Evolutionary conservation across 2,113 vertebrate genomes (phyloP).

Genomic region (Emydura subglobosa): DNA sequence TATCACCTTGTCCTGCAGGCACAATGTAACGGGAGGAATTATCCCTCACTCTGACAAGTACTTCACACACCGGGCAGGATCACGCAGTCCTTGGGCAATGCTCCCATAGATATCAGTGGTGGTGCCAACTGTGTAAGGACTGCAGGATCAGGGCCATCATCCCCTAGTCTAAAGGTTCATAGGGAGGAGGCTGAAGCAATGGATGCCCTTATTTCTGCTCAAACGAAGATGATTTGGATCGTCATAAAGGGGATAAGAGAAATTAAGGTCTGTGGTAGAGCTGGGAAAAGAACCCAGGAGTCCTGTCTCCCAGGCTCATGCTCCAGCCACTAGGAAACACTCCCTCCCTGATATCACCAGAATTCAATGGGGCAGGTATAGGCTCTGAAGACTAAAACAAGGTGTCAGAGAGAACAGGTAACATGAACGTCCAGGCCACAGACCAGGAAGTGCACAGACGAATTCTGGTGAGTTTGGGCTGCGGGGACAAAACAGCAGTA

Average conservation of each 20-base stretch:
- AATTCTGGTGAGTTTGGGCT: not conserved
- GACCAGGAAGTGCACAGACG: not conserved
- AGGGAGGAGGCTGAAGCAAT: not conserved
- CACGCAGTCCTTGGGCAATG: not conserved
- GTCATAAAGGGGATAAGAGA: accelerated
- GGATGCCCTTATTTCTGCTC: slow-evolving; percentile 4
- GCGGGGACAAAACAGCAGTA: not conserved
- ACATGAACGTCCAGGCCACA: accelerated
- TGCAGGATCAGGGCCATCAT: not conserved
- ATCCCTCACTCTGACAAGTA: not conserved
- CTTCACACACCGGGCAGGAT: not conserved
- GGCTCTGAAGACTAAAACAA: accelerated
- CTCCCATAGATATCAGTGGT: not conserved
- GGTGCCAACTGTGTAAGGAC: too few relatives aligned
- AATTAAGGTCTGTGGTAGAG: not conserved
- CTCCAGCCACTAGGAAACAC: not conserved
- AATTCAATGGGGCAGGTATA: not conserved
- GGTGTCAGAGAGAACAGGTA: not conserved
- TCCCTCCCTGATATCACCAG: not conserved
- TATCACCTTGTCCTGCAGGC: not conserved
- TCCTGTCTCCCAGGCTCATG: not conserved
- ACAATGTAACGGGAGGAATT: not conserved
- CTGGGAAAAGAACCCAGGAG: not conserved
- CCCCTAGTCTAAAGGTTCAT: not conserved
- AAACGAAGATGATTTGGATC: not conserved